These are phyloP conservation scores for Drosophila kambysellisi DNA, from an alignment of 2,888 invertebrate species.

Conservation along the genomic window DNA sequence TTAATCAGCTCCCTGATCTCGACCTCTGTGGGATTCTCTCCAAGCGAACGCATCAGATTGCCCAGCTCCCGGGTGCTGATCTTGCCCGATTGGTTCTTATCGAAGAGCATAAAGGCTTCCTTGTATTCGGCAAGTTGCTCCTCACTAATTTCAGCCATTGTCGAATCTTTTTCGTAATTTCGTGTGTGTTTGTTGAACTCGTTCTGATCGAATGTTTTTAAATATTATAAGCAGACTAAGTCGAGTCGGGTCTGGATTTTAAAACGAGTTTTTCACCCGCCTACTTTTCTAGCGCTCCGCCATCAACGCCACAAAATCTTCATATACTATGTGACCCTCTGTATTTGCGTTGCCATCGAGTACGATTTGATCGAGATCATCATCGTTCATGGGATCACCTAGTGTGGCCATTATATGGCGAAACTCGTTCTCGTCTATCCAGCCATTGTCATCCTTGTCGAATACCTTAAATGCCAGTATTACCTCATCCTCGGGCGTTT, in stretches of 20 bases:
- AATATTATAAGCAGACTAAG: constrained; percentile 10
- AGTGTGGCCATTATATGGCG: constrained; percentile 51
- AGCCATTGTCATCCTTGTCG: constrained; percentile 51
- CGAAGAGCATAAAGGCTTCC: constrained; percentile 99
- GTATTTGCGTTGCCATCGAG: constrained; percentile 60
- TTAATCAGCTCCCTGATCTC: constrained; percentile 99
- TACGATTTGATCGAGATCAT: constrained; percentile 62
- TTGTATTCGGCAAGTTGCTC: constrained; percentile 99
- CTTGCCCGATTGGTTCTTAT: constrained; percentile 99
- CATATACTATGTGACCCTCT: constrained; percentile 67
- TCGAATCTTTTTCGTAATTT: constrained; percentile 4
- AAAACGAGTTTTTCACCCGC: constrained; percentile 7
- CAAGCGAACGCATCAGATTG: constrained; percentile 98
- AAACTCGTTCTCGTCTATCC: constrained; percentile 52
- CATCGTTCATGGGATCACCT: constrained; percentile 58
- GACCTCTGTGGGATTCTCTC: constrained; percentile 99
- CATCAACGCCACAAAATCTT: constrained; percentile 58
- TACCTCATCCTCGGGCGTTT: constrained; percentile 60
- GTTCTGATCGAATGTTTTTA: constrained; percentile 8
- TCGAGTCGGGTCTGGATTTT: not conserved
- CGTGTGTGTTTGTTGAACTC: not conserved
- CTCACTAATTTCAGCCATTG: constrained; percentile 91
- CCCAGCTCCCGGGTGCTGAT: constrained; percentile 99
- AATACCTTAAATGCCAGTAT: constrained; percentile 62
- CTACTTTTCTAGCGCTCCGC: constrained; percentile 37